These are phyloP conservation scores for Pandion haliaetus DNA, from an alignment of 2,113 vertebrate genomes.

Conservation along the genomic window DNA sequence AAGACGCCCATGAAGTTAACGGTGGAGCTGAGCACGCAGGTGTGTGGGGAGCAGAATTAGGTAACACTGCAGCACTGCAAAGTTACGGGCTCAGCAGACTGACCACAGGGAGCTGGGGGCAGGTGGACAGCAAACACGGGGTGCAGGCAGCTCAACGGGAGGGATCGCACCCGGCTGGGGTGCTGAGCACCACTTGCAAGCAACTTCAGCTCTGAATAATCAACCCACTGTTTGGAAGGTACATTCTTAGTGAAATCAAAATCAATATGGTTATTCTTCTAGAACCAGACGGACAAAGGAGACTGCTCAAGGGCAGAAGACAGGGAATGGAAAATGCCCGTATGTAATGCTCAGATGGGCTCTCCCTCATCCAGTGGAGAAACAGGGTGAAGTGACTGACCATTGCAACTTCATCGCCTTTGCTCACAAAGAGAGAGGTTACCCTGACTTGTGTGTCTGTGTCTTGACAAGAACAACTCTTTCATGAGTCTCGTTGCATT, in stretches of 20 bases:
- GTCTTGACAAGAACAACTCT: neutral
- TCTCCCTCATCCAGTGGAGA: neutral
- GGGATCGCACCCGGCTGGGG: neutral
- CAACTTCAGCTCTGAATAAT: neutral
- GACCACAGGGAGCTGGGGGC: neutral
- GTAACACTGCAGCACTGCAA: neutral
- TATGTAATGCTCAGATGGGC: neutral
- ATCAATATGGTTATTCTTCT: neutral
- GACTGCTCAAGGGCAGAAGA: neutral
- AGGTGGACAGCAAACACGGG: fast-evolving
- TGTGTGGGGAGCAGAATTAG: neutral
- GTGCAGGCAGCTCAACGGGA: neutral
- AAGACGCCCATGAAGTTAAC: neutral
- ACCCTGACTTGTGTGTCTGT: fast-evolving
- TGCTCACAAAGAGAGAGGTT: neutral
- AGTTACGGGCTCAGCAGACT: neutral
- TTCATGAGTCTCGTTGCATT: fast-evolving
- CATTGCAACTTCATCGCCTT: fast-evolving
- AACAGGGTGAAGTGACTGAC: neutral
- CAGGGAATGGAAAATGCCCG: neutral
- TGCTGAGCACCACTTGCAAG: neutral
- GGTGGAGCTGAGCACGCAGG: neutral
- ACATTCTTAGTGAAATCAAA: neutral
- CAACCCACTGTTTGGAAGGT: neutral
- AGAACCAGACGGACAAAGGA: neutral